A percentile compares a stretch with the other conserved stretches of the same genome.
phyloP scores from a whole-genome alignment of 2,113 vertebrate genomes.

The Pangasianodon hypophthalmus region DNA sequence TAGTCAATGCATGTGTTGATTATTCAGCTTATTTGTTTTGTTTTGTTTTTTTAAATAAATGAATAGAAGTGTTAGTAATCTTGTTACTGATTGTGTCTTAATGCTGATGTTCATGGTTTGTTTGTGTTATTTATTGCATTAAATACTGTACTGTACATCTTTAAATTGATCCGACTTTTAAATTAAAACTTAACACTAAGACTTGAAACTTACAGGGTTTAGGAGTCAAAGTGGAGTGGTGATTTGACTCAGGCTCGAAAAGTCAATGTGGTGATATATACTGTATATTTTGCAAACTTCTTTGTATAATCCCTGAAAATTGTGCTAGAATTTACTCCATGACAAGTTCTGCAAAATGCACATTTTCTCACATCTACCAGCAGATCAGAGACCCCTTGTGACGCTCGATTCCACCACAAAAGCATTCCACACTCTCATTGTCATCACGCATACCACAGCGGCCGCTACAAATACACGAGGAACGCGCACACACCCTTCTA shows the following conservation, averaged over 20 bases:
- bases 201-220: too few relatives aligned
- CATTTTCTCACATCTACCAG: background rate
- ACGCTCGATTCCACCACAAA: conserved; percentile 53
- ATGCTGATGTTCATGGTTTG: background rate
- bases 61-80: background rate
- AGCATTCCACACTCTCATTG: conserved; percentile 60
- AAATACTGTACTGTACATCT: background rate
- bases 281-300: background rate
- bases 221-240: background rate
- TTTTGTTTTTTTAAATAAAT: background rate
- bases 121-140: background rate
- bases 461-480: conserved; percentile 34
- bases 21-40: background rate
- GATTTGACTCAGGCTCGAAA: background rate
- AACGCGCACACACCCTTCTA: conserved; percentile 26
- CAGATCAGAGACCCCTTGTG: conserved; percentile 55
- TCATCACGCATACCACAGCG: conserved; percentile 53
- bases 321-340: background rate
- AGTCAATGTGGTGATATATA: background rate
- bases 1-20: background rate
- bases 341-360: background rate
- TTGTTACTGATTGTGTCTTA: background rate
- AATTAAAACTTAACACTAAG: background rate
- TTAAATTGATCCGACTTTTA: background rate
- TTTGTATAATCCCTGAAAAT: background rate